Evolutionary conservation across 2,888 invertebrate species (phyloP).

Genomic region (Sympetrum striolatum): DNA sequence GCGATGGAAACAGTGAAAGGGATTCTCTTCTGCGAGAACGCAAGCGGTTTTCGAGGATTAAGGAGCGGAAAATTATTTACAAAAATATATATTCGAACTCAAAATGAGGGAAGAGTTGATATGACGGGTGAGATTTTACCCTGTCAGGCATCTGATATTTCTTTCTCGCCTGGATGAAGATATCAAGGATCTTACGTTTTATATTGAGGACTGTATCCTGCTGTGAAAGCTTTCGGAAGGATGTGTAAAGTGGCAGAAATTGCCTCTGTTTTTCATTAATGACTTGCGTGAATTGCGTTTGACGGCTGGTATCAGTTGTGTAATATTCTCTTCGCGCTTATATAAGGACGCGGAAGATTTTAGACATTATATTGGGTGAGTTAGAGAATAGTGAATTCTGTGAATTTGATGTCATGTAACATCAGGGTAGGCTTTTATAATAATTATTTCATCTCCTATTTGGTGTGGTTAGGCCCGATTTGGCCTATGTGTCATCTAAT

Average conservation of each 20-base stretch:
- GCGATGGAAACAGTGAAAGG: not conserved
- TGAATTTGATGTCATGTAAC: no score
- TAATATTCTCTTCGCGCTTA: not conserved
- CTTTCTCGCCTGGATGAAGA: not conserved
- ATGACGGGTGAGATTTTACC: not conserved
- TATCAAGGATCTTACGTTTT: not conserved
- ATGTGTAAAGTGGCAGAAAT: not conserved
- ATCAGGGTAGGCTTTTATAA: no score
- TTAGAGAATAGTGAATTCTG: not conserved
- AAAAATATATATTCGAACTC: not conserved
- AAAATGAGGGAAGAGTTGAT: not conserved
- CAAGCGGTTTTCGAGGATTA: not conserved
- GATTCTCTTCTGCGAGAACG: not conserved
- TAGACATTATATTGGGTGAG: not conserved
- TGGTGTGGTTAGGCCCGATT: no score
- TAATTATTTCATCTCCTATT: no score
- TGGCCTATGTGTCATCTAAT: no score
- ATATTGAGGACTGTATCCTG: not conserved
- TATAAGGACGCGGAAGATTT: not conserved
- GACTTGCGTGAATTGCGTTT: not conserved
- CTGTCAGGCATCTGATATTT: not conserved
- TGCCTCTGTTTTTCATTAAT: not conserved
- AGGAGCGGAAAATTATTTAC: slow-evolving; percentile 18
- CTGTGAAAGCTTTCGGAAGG: not conserved
- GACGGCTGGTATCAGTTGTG: not conserved